phyloP scores from a whole-genome alignment of 2,888 invertebrate genomes.

The Eupeodes latifasciatus region DNA sequence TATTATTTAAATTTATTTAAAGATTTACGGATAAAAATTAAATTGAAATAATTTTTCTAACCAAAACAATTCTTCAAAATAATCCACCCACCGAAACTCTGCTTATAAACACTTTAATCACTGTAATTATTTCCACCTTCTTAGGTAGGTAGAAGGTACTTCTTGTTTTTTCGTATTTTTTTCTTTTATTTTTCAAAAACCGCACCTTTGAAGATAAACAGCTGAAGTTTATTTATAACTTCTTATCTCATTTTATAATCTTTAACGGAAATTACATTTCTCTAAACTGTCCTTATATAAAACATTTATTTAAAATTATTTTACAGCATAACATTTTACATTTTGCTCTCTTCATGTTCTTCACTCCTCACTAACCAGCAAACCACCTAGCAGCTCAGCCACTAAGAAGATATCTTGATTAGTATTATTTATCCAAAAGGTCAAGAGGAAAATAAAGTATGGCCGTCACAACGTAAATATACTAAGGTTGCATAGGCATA shows the following conservation, averaged over 20 bases:
- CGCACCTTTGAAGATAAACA: slow-evolving; percentile 24
- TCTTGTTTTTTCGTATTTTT: too few species aligned
- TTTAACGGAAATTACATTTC: slow-evolving; percentile 67
- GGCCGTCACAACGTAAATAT: slow-evolving; percentile 24
- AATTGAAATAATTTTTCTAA: too few species aligned
- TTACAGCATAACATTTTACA: slow-evolving; percentile 44
- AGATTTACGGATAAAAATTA: too few species aligned
- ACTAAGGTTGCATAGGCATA: background rate
- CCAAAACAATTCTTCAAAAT: background rate
- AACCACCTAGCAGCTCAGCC: background rate
- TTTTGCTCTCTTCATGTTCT: background rate
- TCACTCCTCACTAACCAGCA: background rate
- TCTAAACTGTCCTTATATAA: slow-evolving; percentile 48
- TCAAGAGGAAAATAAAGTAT: slow-evolving; percentile 49
- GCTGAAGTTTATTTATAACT: slow-evolving; percentile 36
- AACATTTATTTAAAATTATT: slow-evolving; percentile 55
- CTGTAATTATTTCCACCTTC: background rate
- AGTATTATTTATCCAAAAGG: slow-evolving; percentile 56
- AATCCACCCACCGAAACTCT: background rate
- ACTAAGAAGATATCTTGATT: slow-evolving; percentile 49
- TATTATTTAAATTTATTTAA: too few species aligned
- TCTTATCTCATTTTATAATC: slow-evolving; percentile 49
- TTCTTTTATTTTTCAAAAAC: background rate
- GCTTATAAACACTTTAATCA: slow-evolving; percentile 7
- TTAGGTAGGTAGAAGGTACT: too few species aligned